Evolutionary conservation across 1,140 invertebrate species (phyloP), one percentile per base, ranked within the genome.

Genomic region (Grapholita molesta): DNA sequence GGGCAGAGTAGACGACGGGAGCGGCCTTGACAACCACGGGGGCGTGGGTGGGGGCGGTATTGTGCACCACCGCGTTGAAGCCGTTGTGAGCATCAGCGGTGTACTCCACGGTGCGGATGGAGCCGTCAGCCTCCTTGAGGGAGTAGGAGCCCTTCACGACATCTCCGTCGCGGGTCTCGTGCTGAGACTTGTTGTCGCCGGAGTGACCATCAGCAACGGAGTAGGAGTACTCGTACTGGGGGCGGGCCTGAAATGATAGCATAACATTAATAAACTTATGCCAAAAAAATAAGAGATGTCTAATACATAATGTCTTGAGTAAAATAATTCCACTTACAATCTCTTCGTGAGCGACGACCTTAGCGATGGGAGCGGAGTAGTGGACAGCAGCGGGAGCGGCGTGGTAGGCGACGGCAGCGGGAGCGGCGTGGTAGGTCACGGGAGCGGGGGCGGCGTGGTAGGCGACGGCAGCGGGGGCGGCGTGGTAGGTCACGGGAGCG

Each of bases 31-130:
- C 25, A 2, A 61, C 24, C 9, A 25, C 52, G 52, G 52, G 52
- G 1, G 52, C 52, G 24, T 61, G 25, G 2, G 55, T 15, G 25
- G 92, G 92, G 28, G 92, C 92, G 32, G 92, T 92, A 85, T 92
- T 91, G 74, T 88, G 88, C 53, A 94, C 93, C 8, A 94, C 90
- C 32, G 93, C 93, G 78, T 94, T 94, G 86, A 94, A 94, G 48
- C 84, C 92, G 70, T 85, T 91, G 78, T 91, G 89, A 70, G 84
- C 86, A 72, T 93, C 93, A 12, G 93, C 93, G 68, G 89, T 86
- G 85, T 93, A 93, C 68, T 90, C 80, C 6, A 93, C 92, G 61
- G 83, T 92, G 70, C 93, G 83, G 79, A 93, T 82, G 64, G 93
- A 93, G 64, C 93, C 93, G 70, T 94, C 93, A n/a, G 93, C 87